These are phyloP conservation scores for Naja naja DNA, from an alignment of 2,113 vertebrate genomes.

Conservation along the genomic window DNA sequence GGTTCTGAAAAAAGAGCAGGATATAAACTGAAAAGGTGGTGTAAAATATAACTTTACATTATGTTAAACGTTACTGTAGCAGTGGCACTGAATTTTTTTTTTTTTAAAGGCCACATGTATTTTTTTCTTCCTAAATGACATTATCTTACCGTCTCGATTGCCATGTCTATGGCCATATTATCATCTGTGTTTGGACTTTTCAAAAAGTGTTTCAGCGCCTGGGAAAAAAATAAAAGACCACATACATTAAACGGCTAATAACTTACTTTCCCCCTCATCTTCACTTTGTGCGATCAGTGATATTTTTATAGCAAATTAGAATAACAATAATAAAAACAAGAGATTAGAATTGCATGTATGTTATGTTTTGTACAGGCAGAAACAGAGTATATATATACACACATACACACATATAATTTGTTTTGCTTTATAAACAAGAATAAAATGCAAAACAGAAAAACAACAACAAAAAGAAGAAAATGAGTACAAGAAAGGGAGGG, in stretches of 20 bases:
- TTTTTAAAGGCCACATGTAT: neutral
- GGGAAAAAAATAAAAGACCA: conserved; percentile 51
- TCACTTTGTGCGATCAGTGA: neutral
- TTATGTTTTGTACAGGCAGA: neutral
- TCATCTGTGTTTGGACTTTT: conserved; percentile 89
- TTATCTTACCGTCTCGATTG: conserved; percentile 90
- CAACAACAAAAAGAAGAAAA: no score
- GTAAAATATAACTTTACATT: neutral
- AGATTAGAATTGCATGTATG: neutral
- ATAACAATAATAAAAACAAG: neutral
- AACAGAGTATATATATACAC: no score
- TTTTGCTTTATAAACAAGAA: no score
- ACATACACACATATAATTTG: no score
- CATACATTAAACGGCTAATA: neutral
- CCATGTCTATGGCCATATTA: conserved; percentile 90
- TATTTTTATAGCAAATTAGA: neutral
- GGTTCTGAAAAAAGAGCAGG: neutral
- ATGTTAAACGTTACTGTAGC: neutral
- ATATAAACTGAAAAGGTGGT: neutral
- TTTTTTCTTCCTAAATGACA: neutral
- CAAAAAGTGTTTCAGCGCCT: conserved; percentile 95
- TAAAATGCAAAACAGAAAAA: no score
- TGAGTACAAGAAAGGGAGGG: no score
- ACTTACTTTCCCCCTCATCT: neutral
- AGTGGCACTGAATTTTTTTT: neutral